Conservation (phyloP, 2,888 invertebrate genomes). For the Vandiemenella viatica region DNA sequence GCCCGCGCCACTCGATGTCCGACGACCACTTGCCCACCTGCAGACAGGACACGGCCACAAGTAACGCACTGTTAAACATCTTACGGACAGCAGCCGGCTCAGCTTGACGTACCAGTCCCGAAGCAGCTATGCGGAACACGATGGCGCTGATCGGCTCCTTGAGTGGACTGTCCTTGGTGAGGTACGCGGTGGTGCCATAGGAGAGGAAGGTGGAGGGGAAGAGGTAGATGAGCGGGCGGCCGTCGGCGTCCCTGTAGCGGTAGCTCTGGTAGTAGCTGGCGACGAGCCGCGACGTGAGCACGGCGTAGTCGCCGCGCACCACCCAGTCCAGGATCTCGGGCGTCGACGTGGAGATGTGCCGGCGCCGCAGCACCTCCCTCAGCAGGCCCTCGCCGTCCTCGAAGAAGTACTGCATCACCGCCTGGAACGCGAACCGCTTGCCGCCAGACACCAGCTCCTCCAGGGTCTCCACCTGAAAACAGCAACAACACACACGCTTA, state of each 20-base stretch:
- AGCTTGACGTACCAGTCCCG: not conserved
- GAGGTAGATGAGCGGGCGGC: not conserved
- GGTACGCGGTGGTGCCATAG: not conserved
- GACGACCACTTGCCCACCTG: too few species aligned
- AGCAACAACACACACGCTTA: too few species aligned
- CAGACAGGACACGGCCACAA: too few species aligned
- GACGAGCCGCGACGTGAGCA: not conserved
- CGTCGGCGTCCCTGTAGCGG: not conserved
- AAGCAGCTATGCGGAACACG: not conserved
- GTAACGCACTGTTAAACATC: too few species aligned
- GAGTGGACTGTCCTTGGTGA: not conserved
- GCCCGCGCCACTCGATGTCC: not conserved
- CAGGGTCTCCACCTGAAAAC: too few species aligned
- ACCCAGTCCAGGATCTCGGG: not conserved
- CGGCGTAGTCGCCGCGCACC: not conserved
- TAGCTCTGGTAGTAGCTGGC: not conserved
- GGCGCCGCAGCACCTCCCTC: not conserved
- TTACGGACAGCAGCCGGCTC: too few species aligned
- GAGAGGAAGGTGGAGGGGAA: not conserved
- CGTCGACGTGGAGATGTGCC: not conserved
- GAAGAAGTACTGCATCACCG: not conserved
- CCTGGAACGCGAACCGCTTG: not conserved
- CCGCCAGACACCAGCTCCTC: not conserved
- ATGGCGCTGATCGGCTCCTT: not conserved
- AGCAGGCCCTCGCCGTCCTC: not conserved